Evolutionary conservation across 2,888 invertebrate species (phyloP).

Genomic region (Metallyticus violacea): DNA sequence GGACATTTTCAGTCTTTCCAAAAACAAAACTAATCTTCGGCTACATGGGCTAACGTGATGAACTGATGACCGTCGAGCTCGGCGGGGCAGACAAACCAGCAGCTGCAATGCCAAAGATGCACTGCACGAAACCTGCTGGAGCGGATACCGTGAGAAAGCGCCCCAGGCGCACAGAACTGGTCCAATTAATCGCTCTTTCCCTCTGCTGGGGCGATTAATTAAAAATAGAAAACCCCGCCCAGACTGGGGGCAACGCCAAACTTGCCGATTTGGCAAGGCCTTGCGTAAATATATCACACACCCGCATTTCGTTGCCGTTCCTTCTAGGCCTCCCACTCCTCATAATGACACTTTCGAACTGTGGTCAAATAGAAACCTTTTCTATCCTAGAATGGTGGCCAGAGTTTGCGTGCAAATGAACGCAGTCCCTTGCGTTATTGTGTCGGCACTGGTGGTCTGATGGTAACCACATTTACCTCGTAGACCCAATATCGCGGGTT

Average conservation of each 20-base stretch:
- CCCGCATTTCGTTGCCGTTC: neutral
- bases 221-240: neutral
- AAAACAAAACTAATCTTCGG: too few relatives aligned
- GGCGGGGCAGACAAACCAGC: neutral
- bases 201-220: neutral
- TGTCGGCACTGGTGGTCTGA: too few relatives aligned
- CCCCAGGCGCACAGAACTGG: neutral
- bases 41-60: too few relatives aligned
- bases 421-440: too few relatives aligned
- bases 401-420: too few relatives aligned
- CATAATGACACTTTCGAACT: too few relatives aligned
- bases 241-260: neutral
- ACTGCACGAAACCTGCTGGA: neutral
- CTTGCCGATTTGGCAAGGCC: neutral
- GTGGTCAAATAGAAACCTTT: too few relatives aligned
- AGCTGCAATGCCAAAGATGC: neutral
- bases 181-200: neutral
- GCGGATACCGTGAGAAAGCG: neutral
- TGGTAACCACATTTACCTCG: too few relatives aligned
- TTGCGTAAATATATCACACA: neutral
- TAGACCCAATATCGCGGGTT: too few relatives aligned
- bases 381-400: too few relatives aligned
- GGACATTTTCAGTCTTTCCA: too few relatives aligned
- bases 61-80: too few relatives aligned
- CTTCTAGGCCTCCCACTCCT: neutral